Evolutionary conservation across 64 coral and sea anemone genomes (phyloP), one percentile per base, ranked within the genome.

Genomic region (Pachyseris speciosa): DNA sequence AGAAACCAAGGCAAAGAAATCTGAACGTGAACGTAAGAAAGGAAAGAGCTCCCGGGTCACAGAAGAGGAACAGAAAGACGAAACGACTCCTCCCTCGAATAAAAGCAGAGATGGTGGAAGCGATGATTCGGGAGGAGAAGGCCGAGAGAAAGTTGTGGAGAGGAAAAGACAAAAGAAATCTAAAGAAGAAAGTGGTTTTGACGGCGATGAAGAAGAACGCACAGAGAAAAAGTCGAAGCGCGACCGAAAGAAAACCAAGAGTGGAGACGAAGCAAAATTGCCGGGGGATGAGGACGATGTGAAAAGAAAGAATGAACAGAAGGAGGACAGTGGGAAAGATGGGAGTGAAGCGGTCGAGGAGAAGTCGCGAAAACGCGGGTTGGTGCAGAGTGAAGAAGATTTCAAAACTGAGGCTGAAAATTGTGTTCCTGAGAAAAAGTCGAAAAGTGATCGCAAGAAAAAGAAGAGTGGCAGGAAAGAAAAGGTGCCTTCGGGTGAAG

Each of bases 81-180:
- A n/a, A n/a, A n/a, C n/a, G n/a, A n/a, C n/a, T n/a, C n/a, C n/a
- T n/a, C n/a, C n/a, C n/a, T n/a, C n/a, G n/a, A n/a, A 19, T 10
- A 17, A 37, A 68, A 68, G 30, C n/a, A 68, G 19, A 9, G 20
- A 55, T 49, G 47, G 47, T n/a, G n/a, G n/a, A n/a, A n/a, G n/a
- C n/a, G n/a, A n/a, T n/a, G n/a, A n/a, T n/a, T n/a, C n/a, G n/a
- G n/a, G n/a, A n/a, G n/a, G n/a, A n/a, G n/a, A n/a, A n/a, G n/a
- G n/a, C n/a, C n/a, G n/a, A n/a, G 22, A 60, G 73, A 38, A 26
- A 64, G n/a, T 42, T 28, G 9, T 70, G 61, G 9, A 75, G 39
- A 88, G 73, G 17, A 76, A 30, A 22, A 7, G 72, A 10, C 48
- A 83, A 83, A 43, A 63, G 52, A 58, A 83, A 60, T 5, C 78